These are phyloP conservation scores for Taeniopygia guttata DNA, from an alignment of 2,797 vertebrate species.

Conservation along the genomic window DNA sequence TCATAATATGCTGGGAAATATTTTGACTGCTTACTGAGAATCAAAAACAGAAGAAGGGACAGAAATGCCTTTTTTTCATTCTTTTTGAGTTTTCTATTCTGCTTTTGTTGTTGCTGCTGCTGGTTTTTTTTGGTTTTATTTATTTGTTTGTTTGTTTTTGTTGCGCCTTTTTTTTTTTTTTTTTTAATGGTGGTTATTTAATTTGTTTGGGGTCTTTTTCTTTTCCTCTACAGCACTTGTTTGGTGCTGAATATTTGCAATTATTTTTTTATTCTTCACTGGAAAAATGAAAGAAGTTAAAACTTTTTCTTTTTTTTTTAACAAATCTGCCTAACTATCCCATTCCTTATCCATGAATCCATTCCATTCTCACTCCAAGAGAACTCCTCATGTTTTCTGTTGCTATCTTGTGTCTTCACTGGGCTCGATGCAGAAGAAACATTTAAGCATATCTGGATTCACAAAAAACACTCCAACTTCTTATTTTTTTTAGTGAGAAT, in stretches of 20 bases:
- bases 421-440: not conserved
- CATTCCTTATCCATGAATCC: not conserved
- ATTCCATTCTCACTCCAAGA: not conserved
- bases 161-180: no score
- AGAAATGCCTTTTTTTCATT: not conserved
- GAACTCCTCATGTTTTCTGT: not conserved
- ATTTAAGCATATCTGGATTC: not conserved
- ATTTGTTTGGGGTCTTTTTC: not conserved
- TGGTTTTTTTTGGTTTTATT: no score
- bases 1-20: not conserved
- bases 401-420: not conserved
- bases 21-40: not conserved
- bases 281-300: not conserved
- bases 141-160: not conserved
- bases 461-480: not conserved
- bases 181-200: not conserved
- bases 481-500: not conserved
- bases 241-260: not conserved
- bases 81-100: not conserved
- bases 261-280: not conserved
- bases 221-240: not conserved
- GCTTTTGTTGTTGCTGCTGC: not conserved
- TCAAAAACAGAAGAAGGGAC: not conserved
- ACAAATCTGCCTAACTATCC: not conserved
- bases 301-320: not conserved